These are phyloP conservation scores for Zygothrica quintamaculata DNA, from an alignment of 2,888 invertebrate genomes.

Conservation along the genomic window DNA sequence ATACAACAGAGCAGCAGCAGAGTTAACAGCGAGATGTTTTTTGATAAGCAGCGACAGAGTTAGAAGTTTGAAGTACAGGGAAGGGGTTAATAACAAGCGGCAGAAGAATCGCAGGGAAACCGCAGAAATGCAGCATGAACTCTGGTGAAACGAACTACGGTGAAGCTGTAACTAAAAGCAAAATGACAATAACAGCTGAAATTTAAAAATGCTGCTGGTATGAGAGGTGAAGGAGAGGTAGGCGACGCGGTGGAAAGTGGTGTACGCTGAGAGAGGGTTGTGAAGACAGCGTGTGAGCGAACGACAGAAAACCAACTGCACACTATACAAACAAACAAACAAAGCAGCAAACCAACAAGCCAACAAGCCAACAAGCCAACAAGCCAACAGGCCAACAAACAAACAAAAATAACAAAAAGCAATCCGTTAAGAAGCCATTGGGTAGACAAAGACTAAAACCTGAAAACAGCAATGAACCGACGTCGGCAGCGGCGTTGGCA, in stretches of 20 bases:
- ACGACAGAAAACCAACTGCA: slow-evolving; percentile 35
- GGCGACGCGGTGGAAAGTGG: background rate
- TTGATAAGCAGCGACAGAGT: slow-evolving; percentile 45
- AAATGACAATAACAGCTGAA: slow-evolving; percentile 79
- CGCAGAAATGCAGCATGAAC: slow-evolving; percentile 47
- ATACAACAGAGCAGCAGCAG: slow-evolving; percentile 44
- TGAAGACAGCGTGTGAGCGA: slow-evolving; percentile 29
- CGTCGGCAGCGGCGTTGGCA: slow-evolving; percentile 7
- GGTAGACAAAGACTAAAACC: slow-evolving; percentile 60
- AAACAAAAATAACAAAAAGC: slow-evolving; percentile 33
- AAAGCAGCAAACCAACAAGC: slow-evolving; percentile 28
- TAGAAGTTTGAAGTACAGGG: slow-evolving; percentile 2
- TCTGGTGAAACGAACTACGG: slow-evolving; percentile 44
- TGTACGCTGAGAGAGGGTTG: background rate
- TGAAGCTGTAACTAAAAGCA: slow-evolving; percentile 63
- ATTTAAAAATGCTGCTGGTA: slow-evolving; percentile 26
- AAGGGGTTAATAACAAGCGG: slow-evolving; percentile 7
- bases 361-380: slow-evolving; percentile 16
- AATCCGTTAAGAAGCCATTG: slow-evolving; percentile 78
- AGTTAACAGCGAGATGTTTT: slow-evolving; percentile 61
- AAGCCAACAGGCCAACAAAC: slow-evolving; percentile 23
- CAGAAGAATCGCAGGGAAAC: slow-evolving; percentile 48
- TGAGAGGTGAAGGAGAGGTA: background rate
- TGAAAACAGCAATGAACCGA: slow-evolving; percentile 55
- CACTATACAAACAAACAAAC: slow-evolving; percentile 15